A percentile compares a stretch with the other conserved stretches of the same genome.
Conservation (phyloP, 2,797 vertebrate genomes). For the Saxicola maurus region DNA sequence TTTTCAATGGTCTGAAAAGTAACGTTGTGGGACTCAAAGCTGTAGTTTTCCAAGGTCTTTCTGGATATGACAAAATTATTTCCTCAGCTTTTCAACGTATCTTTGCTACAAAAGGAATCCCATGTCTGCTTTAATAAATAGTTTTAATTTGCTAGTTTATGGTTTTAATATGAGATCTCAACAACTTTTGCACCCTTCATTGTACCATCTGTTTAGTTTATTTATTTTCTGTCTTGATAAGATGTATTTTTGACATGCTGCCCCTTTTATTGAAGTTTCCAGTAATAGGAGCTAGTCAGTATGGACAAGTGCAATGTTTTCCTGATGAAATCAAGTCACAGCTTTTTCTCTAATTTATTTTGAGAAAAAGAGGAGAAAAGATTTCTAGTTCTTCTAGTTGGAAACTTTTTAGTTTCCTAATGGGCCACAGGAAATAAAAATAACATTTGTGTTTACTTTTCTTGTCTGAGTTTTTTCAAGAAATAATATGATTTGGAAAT, state of each 20-base stretch:
- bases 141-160: background rate
- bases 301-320: background rate
- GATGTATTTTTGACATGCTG: background rate
- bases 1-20: background rate
- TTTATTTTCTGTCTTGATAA: background rate
- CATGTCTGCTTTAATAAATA: background rate
- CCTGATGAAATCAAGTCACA: background rate
- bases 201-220: background rate
- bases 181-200: background rate
- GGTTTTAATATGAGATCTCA: background rate
- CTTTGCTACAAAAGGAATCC: background rate
- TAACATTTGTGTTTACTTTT: background rate
- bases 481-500: background rate
- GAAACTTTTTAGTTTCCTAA: background rate
- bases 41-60: background rate
- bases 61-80: background rate
- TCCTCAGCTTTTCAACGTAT: background rate
- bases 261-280: background rate
- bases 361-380: background rate
- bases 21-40: background rate
- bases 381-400: background rate
- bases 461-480: background rate
- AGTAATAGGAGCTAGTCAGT: background rate
- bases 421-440: background rate
- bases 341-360: background rate